A percentile compares a stretch with the other conserved stretches of the same genome.
These are phyloP conservation scores for Chaetodon trifasciatus DNA, from an alignment of 2,797 vertebrate genomes.

Conservation along the genomic window DNA sequence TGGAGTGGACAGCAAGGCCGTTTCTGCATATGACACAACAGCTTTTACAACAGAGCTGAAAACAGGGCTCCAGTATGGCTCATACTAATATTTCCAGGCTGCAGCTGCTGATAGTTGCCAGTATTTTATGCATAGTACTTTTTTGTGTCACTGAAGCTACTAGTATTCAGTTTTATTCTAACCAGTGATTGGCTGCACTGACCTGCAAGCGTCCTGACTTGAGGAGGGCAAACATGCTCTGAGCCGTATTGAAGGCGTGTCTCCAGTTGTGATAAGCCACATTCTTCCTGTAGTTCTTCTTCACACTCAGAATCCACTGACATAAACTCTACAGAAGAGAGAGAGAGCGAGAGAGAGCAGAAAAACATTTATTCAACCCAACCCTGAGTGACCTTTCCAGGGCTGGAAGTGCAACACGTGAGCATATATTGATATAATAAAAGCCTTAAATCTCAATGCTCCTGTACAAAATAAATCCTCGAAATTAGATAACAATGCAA, in stretches of 20 bases:
- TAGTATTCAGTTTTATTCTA: background rate
- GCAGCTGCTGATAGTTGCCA: too few species aligned
- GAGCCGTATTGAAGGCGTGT: slow-evolving; percentile 96
- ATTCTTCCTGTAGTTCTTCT: slow-evolving; percentile 98
- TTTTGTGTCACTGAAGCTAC: too few species aligned
- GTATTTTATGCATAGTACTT: too few species aligned
- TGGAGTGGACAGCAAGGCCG: background rate
- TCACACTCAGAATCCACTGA: slow-evolving; percentile 96
- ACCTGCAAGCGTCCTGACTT: slow-evolving; percentile 96
- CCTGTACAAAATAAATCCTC: too few species aligned
- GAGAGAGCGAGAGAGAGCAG: background rate
- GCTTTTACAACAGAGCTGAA: slow-evolving; percentile 8
- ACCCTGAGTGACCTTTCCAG: background rate
- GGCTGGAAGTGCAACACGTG: background rate
- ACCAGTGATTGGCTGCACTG: slow-evolving; percentile 20
- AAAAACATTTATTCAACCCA: background rate
- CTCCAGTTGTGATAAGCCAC: slow-evolving; percentile 99
- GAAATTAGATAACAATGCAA: background rate
- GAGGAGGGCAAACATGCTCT: slow-evolving; percentile 97
- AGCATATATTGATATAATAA: background rate
- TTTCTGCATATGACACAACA: slow-evolving; percentile 2
- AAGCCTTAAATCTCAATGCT: background rate
- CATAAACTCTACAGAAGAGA: slow-evolving; percentile 89
- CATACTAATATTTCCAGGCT: too few species aligned
- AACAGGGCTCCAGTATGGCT: background rate